Percentiles rank a stretch among this genome's conserved stretches.
Conservation (phyloP, 30 jellyfish, hydroid and myxozoan species). For the Morbakka virulenta region DNA sequence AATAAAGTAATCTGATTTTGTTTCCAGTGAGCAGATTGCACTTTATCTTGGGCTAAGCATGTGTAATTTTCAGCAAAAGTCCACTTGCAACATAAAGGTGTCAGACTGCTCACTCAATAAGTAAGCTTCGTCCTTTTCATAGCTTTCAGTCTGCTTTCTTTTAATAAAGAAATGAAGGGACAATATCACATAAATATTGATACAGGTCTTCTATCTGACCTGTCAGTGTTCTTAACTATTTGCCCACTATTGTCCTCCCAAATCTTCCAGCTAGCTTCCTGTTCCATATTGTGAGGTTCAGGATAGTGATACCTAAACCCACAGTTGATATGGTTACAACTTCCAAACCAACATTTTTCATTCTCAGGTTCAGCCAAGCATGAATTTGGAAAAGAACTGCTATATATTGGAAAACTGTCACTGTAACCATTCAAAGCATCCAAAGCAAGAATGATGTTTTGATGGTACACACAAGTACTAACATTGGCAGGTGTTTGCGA, state of each 20-base stretch:
- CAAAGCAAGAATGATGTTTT: constrained; percentile 34
- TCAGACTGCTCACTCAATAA: constrained; percentile 9
- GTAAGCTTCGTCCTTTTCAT: constrained; percentile 18
- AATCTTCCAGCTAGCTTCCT: constrained; percentile 18
- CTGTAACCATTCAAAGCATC: not conserved
- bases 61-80: constrained; percentile 40
- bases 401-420: constrained; percentile 8
- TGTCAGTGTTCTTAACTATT: not conserved
- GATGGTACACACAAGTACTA: constrained; percentile 23
- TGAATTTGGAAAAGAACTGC: constrained; percentile 12
- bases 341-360: constrained; percentile 34
- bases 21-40: constrained; percentile 54
- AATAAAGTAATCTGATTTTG: constrained; percentile 43
- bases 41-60: constrained; percentile 45
- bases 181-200: constrained; percentile 4
- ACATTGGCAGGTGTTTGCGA: constrained; percentile 10
- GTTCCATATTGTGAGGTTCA: not conserved
- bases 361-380: constrained; percentile 27
- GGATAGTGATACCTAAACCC: constrained; percentile 3
- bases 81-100: constrained; percentile 37
- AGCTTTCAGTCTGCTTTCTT: constrained; percentile 39
- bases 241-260: constrained; percentile 34
- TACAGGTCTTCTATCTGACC: too few relatives aligned
- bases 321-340: constrained; percentile 23
- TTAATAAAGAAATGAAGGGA: constrained; percentile 28